Conservation (phyloP, 2,797 vertebrate genomes). For the Xenops minutus region DNA sequence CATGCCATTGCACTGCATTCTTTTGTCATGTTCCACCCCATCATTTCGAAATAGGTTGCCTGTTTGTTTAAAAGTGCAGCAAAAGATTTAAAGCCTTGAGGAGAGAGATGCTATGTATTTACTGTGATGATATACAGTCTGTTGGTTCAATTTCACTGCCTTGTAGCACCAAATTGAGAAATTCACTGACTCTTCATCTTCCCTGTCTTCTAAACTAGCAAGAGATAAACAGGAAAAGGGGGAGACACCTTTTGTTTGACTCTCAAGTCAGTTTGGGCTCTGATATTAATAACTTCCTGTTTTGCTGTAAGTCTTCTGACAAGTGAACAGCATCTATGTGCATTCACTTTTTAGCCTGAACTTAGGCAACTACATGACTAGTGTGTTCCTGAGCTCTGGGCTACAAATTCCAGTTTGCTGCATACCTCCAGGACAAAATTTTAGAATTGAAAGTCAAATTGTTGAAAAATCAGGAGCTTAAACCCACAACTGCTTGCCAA, state of each 20-base stretch:
- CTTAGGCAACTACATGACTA: background rate
- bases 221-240: conserved; percentile 57
- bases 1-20: background rate
- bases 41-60: background rate
- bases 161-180: background rate
- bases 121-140: background rate
- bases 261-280: background rate
- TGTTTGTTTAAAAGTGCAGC: background rate
- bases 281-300: conserved; percentile 46
- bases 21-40: background rate
- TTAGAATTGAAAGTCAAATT: background rate
- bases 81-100: background rate
- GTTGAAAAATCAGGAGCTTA: background rate
- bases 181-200: background rate
- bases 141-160: background rate
- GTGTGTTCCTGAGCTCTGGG: background rate
- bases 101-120: background rate
- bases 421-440: background rate
- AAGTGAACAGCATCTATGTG: background rate
- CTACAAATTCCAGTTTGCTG: background rate
- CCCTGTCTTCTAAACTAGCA: background rate
- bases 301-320: background rate
- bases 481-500: background rate
- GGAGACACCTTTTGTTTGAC: conserved; percentile 20
- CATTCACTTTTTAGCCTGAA: background rate